Evolutionary conservation across 1,140 invertebrate genomes (phyloP).

Genomic region (Hycleus phaleratus): DNA sequence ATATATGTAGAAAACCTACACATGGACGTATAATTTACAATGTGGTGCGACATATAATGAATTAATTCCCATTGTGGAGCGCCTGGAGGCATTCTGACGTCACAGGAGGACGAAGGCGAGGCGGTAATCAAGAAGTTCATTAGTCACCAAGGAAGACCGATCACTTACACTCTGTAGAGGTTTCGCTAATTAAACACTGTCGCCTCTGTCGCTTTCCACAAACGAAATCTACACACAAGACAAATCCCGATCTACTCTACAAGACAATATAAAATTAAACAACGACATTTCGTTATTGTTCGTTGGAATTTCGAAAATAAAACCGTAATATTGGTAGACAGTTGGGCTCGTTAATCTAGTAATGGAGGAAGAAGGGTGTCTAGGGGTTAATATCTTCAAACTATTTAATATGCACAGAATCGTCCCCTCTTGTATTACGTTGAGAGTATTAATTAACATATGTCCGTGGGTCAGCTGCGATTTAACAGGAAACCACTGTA

Average conservation of each 20-base stretch:
- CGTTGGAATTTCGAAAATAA: too few relatives aligned
- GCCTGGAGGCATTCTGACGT: constrained; percentile 4
- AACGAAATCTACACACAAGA: background rate
- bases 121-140: constrained; percentile 21
- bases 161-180: constrained; percentile 12
- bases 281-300: too few relatives aligned
- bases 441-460: constrained; percentile 11
- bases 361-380: background rate
- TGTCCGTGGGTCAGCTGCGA: constrained; percentile 14
- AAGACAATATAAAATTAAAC: too few relatives aligned
- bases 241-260: too few relatives aligned
- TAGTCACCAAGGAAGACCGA: constrained; percentile 21
- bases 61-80: constrained; percentile 22
- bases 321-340: too few relatives aligned
- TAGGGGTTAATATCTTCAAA: background rate
- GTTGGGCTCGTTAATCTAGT: too few relatives aligned
- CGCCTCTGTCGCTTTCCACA: background rate
- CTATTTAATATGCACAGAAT: constrained; percentile 7
- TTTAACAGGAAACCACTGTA: constrained; percentile 5
- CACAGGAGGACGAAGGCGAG: background rate
- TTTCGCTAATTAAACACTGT: constrained; percentile 15
- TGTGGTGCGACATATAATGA: constrained; percentile 16
- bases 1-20: too few relatives aligned
- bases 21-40: constrained; percentile 17
- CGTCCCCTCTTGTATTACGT: background rate